Percentiles rank a stretch among this genome's conserved stretches.
Conservation (phyloP, 2,113 vertebrate genomes). For the Myotis yumanensis region DNA sequence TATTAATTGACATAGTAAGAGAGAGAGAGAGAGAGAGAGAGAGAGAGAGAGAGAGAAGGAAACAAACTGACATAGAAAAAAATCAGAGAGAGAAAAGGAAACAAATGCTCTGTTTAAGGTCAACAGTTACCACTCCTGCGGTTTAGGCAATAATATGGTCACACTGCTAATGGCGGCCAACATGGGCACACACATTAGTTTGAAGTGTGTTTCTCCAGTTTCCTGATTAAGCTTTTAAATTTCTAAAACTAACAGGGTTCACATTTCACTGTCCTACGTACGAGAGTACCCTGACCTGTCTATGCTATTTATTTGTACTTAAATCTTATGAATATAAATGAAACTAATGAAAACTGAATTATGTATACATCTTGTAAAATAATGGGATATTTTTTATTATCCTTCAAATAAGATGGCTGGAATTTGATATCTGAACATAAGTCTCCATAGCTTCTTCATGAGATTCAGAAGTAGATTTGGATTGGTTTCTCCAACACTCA, state of each 20-base stretch:
- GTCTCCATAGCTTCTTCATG: background rate
- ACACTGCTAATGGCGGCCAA: conserved; percentile 52
- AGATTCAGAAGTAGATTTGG: background rate
- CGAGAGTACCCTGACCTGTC: background rate
- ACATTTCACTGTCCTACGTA: conserved; percentile 15
- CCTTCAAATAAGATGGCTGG: background rate
- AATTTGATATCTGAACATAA: background rate
- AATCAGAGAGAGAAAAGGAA: conserved; percentile 28
- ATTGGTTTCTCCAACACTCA: background rate
- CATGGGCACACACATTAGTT: conserved; percentile 1
- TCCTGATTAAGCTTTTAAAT: background rate
- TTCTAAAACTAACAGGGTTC: background rate
- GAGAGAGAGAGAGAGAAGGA: background rate
- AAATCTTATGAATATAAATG: background rate
- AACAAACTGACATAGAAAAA: background rate
- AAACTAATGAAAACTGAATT: background rate
- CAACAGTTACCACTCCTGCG: conserved; percentile 47
- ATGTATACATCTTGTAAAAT: background rate
- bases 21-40: background rate
- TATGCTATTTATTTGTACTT: background rate
- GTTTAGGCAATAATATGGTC: conserved; percentile 60
- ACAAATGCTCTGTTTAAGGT: conserved; percentile 37
- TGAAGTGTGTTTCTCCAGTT: background rate
- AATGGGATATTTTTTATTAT: background rate
- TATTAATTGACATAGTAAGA: conserved; percentile 52